Evolutionary conservation across 2,888 invertebrate genomes (phyloP), one percentile per base, ranked within the genome.

Genomic region (Troides helena): DNA sequence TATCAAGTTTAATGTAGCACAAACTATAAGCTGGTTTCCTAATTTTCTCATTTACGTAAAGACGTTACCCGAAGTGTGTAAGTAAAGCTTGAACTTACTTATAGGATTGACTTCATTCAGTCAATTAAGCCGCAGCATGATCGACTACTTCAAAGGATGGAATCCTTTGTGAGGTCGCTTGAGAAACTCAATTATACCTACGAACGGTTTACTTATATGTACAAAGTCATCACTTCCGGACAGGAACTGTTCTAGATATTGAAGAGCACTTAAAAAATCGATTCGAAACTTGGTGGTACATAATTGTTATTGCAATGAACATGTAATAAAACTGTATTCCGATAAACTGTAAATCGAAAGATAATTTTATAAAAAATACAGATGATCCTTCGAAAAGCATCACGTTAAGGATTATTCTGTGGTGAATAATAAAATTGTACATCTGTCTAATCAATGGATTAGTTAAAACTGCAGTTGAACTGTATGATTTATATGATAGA

Each of bases 71-170:
- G 12, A 56, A 18, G 14, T 50, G 5, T 50, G 7, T 43, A 43
- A 50, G 50, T 50, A 17, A 50, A 50, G 14, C 5, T 50, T 21
- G 3, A 23, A 59, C 59, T 30, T n/a, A 59, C 30, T 59, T 59
- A 3, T 59, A 6, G 14, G 59, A 59, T 59, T 59, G 59, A 59
- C 36, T 12, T 30, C 59, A 59, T 59, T 59, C 59, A 59, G 14
- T 25, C 25, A 58, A 58, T 30, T 30, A 59, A 59, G 30, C 59
- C 6, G 30, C 4, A 30, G 30, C 30, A 23, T 25, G 30, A 25
- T 59, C 59, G 30, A 59, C 30, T 30, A 59, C 30, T 30, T 59
- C 36, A 59, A 59, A 30, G 30, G 1, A 59, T 12, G 6, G 59
- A 23, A 8, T 59, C 21, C 59, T 59, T 30, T 30, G 17, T 59